Evolutionary conservation across 2,888 invertebrate species (phyloP), one percentile per base, ranked within the genome.

Genomic region (Drosophila paucipuncta): DNA sequence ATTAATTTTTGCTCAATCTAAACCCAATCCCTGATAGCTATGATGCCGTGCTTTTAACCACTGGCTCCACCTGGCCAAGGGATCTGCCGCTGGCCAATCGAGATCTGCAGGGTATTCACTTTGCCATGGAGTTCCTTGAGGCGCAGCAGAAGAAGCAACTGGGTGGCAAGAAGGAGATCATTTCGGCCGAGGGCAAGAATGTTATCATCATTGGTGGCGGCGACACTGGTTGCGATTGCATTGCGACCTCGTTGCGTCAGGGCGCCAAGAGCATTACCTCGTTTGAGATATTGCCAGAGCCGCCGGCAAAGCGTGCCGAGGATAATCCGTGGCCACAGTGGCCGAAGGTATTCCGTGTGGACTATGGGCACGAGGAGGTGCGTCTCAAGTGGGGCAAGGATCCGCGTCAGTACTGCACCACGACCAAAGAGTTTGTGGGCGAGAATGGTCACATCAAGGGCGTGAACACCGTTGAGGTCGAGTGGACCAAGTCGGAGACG

Each of bases 281-380:
- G 1, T 99, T 99, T 94, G 99, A 99, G 94, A 99, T 99, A 91
- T 94, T 99, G 60, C 99, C 99, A 0, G 96, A 97, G 90, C 99
- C 99, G 22, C 97, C 98, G 63, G 94, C 94, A 4, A 94, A 94
- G 33, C 95, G 99, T 41, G 96, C 96, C 18, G 94, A 94, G 22
- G 98, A 98, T 93, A 99, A 99, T 94, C 99, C 99, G 0, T 99
- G 99, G 99, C 99, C 99, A 4, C 98, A 99, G 92, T 99, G 98
- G 97, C 99, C 99, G 0, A 95, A 97, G 91, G 97, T 99, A 31
- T 99, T 99, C 95, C 96, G 97, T 85, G 97, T 99, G 31, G 99
- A 99, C 93, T 99, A 99, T 92, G 99, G 99, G 0, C 99, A 99
- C 91, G 99, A 99, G 90, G 99, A 99, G 94, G 98, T 97, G 2